Evolutionary conservation across 2,888 invertebrate species (phyloP).

Genomic region (Boloria euphrosyne): DNA sequence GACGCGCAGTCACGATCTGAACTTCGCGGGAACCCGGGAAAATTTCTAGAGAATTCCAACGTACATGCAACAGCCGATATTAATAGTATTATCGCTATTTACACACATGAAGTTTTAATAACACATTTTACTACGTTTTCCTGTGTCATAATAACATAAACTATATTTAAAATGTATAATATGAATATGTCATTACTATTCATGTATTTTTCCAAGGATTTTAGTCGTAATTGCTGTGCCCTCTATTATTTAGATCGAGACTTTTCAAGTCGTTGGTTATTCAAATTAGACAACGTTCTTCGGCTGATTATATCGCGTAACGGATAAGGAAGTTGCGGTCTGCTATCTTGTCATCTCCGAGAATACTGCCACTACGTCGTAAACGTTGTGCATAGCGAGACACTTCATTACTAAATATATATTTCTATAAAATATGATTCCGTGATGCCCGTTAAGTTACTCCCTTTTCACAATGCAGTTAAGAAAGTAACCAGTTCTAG

Average conservation of each 20-base stretch:
- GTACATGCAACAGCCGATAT: slow-evolving; percentile 76
- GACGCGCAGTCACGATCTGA: slow-evolving; percentile 80
- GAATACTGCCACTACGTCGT: slow-evolving; percentile 49
- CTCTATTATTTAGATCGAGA: slow-evolving; percentile 61
- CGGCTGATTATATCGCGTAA: slow-evolving; percentile 68
- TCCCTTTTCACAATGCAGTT: slow-evolving; percentile 34
- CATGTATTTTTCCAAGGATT: slow-evolving; percentile 53
- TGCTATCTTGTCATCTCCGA: slow-evolving; percentile 65
- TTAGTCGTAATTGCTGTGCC: slow-evolving; percentile 55
- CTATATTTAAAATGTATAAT: slow-evolving; percentile 40
- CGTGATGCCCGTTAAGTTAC: slow-evolving; percentile 34
- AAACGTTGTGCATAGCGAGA: slow-evolving; percentile 30
- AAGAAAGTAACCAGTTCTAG: slow-evolving; percentile 38
- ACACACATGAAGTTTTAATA: slow-evolving; percentile 40
- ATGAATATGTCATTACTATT: slow-evolving; percentile 27
- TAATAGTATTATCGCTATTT: slow-evolving; percentile 68
- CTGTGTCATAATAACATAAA: slow-evolving; percentile 36
- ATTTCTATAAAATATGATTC: slow-evolving; percentile 37
- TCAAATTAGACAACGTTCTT: slow-evolving; percentile 71
- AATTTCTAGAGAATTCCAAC: slow-evolving; percentile 78
- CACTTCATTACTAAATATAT: slow-evolving; percentile 34
- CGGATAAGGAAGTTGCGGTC: slow-evolving; percentile 71
- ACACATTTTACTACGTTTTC: slow-evolving; percentile 19
- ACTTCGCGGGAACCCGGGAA: slow-evolving; percentile 77
- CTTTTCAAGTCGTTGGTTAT: slow-evolving; percentile 58